Conservation (phyloP, 2,113 vertebrate genomes). For the Callipepla squamata region DNA sequence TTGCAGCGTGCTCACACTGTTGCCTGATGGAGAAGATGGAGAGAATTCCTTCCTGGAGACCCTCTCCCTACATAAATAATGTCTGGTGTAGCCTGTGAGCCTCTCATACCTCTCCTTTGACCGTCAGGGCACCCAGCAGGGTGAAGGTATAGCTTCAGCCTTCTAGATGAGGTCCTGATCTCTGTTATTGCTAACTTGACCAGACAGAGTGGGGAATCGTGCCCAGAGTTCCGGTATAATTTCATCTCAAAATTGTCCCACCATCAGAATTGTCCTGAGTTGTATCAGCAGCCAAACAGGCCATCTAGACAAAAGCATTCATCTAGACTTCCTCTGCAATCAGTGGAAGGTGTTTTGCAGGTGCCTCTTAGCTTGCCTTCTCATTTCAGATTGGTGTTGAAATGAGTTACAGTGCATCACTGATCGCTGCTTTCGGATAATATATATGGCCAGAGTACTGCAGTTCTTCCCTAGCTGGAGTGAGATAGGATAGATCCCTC, state of each 20-base stretch:
- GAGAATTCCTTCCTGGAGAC: background rate
- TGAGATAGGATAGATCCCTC: background rate
- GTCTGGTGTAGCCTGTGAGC: background rate
- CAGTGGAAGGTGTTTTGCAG: background rate
- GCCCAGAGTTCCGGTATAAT: background rate
- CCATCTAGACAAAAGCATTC: background rate
- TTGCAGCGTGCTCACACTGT: background rate
- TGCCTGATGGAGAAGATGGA: background rate
- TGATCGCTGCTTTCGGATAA: background rate
- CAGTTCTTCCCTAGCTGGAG: background rate
- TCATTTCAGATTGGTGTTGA: accelerated
- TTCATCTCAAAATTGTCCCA: background rate
- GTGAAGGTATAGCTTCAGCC: background rate
- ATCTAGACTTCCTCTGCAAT: background rate
- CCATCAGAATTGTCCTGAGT: background rate
- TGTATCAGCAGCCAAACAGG: background rate
- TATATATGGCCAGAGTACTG: accelerated
- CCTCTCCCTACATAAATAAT: background rate
- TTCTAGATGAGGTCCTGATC: background rate
- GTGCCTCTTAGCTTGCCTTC: background rate
- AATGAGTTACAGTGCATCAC: background rate
- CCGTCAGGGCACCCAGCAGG: background rate
- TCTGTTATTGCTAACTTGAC: background rate
- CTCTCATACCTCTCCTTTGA: background rate
- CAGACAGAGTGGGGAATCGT: background rate